These are phyloP conservation scores for Riptortus pedestris DNA, from an alignment of 1,140 invertebrate species.

Conservation along the genomic window DNA sequence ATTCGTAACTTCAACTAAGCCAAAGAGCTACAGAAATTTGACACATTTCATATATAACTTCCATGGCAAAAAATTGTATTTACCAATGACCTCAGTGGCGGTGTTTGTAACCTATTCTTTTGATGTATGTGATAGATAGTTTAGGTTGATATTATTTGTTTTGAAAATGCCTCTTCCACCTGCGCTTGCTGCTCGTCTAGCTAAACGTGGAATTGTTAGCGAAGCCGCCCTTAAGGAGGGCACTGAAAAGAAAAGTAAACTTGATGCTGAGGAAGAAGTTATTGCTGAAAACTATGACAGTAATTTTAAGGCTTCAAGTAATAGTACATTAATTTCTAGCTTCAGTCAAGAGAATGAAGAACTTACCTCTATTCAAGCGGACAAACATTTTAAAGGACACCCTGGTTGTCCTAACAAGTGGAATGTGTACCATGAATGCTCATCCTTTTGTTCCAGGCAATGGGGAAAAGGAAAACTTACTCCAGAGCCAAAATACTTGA, in stretches of 20 bases:
- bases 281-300: constrained; percentile 74
- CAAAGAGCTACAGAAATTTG: too few species aligned
- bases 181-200: constrained; percentile 69
- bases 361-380: constrained; percentile 18
- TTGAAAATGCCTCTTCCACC: constrained; percentile 88
- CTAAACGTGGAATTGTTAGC: constrained; percentile 69
- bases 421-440: constrained; percentile 91
- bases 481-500: constrained; percentile 63
- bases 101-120: too few species aligned
- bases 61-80: too few species aligned
- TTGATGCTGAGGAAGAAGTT: constrained; percentile 54
- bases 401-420: constrained; percentile 90
- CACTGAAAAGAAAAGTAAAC: constrained; percentile 33
- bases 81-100: too few species aligned
- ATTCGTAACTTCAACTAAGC: too few species aligned
- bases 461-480: constrained; percentile 69
- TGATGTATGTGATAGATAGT: too few species aligned
- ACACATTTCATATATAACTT: too few species aligned
- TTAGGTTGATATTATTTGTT: too few species aligned
- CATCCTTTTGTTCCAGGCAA: constrained; percentile 72
- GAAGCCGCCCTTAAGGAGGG: constrained; percentile 39
- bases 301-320: constrained; percentile 25
- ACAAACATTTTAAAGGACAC: constrained; percentile 43
- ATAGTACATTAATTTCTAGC: neutral
- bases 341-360: constrained; percentile 17